Percentiles rank a stretch among this genome's conserved stretches.
Conservation (phyloP, 2,797 vertebrate genomes). For the Kryptopterus vitreolus region DNA sequence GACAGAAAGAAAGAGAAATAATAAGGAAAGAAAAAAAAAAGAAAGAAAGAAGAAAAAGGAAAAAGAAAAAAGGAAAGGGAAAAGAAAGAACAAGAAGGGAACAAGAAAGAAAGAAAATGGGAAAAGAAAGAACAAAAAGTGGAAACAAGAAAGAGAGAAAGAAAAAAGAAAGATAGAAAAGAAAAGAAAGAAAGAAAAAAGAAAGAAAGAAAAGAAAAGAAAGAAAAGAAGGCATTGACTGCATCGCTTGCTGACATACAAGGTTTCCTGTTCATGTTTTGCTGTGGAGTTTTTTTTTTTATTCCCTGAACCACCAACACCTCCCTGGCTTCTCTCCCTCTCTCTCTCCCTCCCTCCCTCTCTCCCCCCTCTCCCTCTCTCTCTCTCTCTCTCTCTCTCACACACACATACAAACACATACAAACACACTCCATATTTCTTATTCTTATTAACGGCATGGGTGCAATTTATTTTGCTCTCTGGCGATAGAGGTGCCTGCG, state of each 20-base stretch:
- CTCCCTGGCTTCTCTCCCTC: background rate
- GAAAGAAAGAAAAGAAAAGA: background rate
- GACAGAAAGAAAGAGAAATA: background rate
- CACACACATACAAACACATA: constrained; percentile 56
- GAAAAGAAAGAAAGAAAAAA: background rate
- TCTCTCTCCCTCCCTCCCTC: background rate
- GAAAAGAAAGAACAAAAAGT: constrained; percentile 36
- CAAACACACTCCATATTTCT: constrained; percentile 80
- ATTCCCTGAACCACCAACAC: constrained; percentile 56
- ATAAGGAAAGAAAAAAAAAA: background rate
- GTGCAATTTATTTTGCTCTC: constrained; percentile 97
- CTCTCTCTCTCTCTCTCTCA: background rate
- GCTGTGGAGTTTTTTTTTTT: constrained; percentile 73
- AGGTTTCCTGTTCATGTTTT: constrained; percentile 68
- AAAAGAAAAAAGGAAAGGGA: background rate
- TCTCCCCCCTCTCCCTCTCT: background rate
- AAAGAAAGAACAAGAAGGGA: background rate
- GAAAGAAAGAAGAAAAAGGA: background rate
- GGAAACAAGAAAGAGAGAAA: constrained; percentile 51
- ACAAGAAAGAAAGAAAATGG: constrained; percentile 45
- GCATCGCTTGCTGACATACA: constrained; percentile 64
- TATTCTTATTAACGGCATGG: constrained; percentile 93
- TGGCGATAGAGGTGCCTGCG: constrained; percentile 81
- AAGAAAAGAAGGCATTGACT: constrained; percentile 54
- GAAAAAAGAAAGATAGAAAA: background rate